Conservation (phyloP, 2,113 vertebrate species). For the Percina caprodes region DNA sequence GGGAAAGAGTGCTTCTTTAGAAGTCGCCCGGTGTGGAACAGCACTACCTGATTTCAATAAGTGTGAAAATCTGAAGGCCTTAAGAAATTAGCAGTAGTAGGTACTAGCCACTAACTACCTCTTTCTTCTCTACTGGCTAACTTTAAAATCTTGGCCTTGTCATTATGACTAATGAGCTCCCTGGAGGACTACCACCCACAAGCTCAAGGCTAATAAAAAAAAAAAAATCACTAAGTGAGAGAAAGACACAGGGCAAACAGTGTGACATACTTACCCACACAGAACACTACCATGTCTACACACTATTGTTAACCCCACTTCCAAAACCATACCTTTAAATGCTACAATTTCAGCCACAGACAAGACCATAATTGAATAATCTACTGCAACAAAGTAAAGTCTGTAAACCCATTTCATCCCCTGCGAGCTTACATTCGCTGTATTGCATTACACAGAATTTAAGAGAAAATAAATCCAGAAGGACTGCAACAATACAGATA, state of each 20-base stretch:
- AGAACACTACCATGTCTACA: constrained; percentile 25
- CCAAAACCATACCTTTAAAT: constrained; percentile 27
- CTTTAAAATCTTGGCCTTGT: constrained; percentile 69
- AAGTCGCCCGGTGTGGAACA: constrained; percentile 34
- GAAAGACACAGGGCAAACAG: constrained; percentile 52
- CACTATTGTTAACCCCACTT: constrained; percentile 23
- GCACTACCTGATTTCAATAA: constrained; percentile 52
- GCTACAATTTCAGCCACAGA: constrained; percentile 18
- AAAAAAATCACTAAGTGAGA: constrained; percentile 67
- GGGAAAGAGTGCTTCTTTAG: constrained; percentile 19
- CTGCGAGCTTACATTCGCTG: constrained; percentile 44
- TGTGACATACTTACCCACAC: constrained; percentile 33
- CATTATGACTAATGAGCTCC: constrained; percentile 77
- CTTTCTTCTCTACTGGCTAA: constrained; percentile 63
- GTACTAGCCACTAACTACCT: constrained; percentile 43
- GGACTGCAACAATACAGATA: constrained; percentile 32
- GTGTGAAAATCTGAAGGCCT: constrained; percentile 43
- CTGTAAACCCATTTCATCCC: constrained; percentile 48
- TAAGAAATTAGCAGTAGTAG: constrained; percentile 33
- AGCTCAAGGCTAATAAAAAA: constrained; percentile 76
- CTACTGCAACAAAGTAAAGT: constrained; percentile 51
- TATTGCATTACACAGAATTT: constrained; percentile 48
- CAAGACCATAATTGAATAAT: constrained; percentile 48
- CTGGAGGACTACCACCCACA: constrained; percentile 69
- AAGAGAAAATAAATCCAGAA: constrained; percentile 40